phyloP scores from a whole-genome alignment of 1,140 invertebrate genomes.

The Alviniconcha marisindica region DNA sequence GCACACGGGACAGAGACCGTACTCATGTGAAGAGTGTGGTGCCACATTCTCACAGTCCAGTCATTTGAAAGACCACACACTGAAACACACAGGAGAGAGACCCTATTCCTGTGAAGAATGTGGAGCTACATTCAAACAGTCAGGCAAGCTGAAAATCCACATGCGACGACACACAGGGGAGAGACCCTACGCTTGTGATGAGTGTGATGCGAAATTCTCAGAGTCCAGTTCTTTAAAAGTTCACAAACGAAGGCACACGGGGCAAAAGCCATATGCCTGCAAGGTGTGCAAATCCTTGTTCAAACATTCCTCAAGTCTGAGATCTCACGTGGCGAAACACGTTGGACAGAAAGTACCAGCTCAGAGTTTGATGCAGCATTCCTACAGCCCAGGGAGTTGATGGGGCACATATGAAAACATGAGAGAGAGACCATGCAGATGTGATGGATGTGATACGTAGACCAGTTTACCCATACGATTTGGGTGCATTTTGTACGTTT shows the following conservation, averaged over 20 bases:
- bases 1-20: conserved; percentile 95
- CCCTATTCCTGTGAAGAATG: conserved; percentile 94
- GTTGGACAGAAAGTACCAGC: too few species aligned
- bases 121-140: conserved; percentile 96
- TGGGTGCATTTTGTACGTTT: too few species aligned
- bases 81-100: conserved; percentile 97
- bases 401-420: background rate
- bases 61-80: conserved; percentile 98
- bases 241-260: background rate
- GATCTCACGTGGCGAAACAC: too few species aligned
- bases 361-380: conserved; percentile 1
- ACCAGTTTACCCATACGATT: too few species aligned
- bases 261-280: background rate
- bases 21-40: conserved; percentile 95
- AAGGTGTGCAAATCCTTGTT: too few species aligned
- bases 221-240: conserved; percentile 83
- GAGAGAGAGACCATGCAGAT: too few species aligned
- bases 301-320: too few species aligned
- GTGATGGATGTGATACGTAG: too few species aligned
- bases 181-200: too few species aligned
- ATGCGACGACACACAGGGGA: too few species aligned
- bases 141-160: conserved; percentile 98
- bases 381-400: background rate
- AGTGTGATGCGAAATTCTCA: conserved; percentile 97
- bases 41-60: conserved; percentile 98